These are phyloP conservation scores for Dione vanillae DNA, from an alignment of 2,888 invertebrate genomes.

Conservation along the genomic window DNA sequence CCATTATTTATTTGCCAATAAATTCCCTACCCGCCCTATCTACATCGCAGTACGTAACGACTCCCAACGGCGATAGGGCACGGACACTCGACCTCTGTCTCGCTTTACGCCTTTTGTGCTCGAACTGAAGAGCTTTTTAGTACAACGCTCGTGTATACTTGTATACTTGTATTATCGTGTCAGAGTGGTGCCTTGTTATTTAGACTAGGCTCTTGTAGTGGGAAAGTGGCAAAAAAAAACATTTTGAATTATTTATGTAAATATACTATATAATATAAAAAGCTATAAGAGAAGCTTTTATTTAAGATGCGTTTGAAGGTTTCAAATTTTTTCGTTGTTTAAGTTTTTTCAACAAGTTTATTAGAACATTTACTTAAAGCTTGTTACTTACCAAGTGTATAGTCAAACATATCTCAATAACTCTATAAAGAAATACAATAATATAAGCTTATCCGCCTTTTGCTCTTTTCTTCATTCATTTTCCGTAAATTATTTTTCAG, in stretches of 20 bases:
- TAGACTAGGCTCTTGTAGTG: not conserved
- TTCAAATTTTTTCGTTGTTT: too few relatives aligned
- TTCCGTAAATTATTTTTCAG: too few relatives aligned
- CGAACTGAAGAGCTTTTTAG: conserved; percentile 26
- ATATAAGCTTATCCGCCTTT: too few relatives aligned
- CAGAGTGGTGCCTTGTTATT: not conserved
- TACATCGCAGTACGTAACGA: conserved; percentile 7
- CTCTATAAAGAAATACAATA: too few relatives aligned
- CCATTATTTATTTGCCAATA: conserved; percentile 6
- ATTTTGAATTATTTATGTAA: not conserved
- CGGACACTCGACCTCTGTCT: conserved; percentile 36
- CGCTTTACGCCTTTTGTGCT: conserved; percentile 35
- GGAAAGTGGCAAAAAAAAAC: not conserved
- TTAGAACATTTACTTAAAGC: too few relatives aligned
- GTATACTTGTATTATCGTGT: conserved; percentile 10
- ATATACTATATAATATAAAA: too few relatives aligned
- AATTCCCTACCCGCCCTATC: conserved; percentile 13
- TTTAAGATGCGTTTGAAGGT: too few relatives aligned
- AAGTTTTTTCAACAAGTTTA: too few relatives aligned
- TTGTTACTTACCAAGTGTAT: too few relatives aligned
- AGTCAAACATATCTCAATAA: too few relatives aligned
- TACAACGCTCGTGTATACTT: not conserved
- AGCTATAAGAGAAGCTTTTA: too few relatives aligned
- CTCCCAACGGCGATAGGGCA: conserved; percentile 34
- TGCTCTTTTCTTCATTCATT: too few relatives aligned